Conservation (phyloP, 2,888 invertebrate genomes). For the Aporophyla nigra region DNA sequence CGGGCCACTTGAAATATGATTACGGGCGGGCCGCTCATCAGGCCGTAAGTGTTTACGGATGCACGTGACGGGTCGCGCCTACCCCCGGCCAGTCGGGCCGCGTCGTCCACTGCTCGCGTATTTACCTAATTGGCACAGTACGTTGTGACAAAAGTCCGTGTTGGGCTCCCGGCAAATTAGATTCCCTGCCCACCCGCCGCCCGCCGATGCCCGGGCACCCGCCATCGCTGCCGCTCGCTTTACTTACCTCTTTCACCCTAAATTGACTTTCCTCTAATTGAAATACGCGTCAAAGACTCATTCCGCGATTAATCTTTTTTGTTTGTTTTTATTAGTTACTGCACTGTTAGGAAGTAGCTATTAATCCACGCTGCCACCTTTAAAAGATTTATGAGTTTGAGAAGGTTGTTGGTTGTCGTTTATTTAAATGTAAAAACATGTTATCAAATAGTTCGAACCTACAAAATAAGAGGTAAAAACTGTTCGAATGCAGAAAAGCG, state of each 20-base stretch:
- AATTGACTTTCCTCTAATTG: constrained; percentile 87
- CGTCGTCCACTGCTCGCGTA: constrained; percentile 75
- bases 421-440: not conserved
- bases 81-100: constrained; percentile 56
- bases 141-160: constrained; percentile 87
- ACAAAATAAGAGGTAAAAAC: not conserved
- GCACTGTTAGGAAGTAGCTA: constrained; percentile 21
- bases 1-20: constrained; percentile 83
- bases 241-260: constrained; percentile 87
- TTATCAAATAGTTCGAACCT: not conserved
- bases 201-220: constrained; percentile 63
- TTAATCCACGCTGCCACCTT: constrained; percentile 19
- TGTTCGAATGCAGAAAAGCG: not conserved
- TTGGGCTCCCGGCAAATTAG: constrained; percentile 83
- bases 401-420: not conserved
- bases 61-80: constrained; percentile 78
- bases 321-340: constrained; percentile 62
- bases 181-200: constrained; percentile 76
- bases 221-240: constrained; percentile 72
- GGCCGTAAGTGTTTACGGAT: constrained; percentile 83
- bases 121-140: constrained; percentile 88
- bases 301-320: constrained; percentile 74
- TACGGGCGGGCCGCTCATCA: constrained; percentile 81
- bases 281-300: constrained; percentile 80
- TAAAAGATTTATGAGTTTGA: constrained; percentile 22